Evolutionary conservation across 2,797 vertebrate genomes (phyloP).

Genomic region (Discoglossus pictus): DNA sequence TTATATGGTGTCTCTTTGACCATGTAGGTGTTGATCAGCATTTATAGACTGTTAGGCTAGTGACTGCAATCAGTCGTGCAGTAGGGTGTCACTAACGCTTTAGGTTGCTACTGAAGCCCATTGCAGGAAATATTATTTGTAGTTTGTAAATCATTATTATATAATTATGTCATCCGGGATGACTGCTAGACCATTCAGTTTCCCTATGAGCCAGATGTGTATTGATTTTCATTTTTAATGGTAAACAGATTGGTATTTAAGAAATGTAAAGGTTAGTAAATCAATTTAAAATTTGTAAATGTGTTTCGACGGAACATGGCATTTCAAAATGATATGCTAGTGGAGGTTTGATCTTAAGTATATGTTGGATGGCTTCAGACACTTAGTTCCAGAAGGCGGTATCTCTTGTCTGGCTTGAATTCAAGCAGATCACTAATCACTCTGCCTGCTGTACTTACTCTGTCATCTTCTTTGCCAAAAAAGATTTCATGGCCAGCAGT

Average conservation of each 20-base stretch:
- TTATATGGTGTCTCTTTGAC: slow-evolving; percentile 55
- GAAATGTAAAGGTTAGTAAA: slow-evolving; percentile 61
- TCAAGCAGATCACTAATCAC: slow-evolving; percentile 58
- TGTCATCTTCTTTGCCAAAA: slow-evolving; percentile 71
- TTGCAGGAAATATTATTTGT: slow-evolving; percentile 59
- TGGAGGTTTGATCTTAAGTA: slow-evolving; percentile 56
- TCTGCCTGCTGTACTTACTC: slow-evolving; percentile 61
- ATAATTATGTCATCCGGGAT: slow-evolving; percentile 56
- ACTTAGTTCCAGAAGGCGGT: slow-evolving; percentile 41
- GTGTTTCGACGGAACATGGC: slow-evolving; percentile 61
- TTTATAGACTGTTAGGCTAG: slow-evolving; percentile 55
- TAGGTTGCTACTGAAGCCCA: slow-evolving; percentile 60
- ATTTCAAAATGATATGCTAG: slow-evolving; percentile 57
- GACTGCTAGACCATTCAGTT: slow-evolving; percentile 59
- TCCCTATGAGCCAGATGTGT: slow-evolving; percentile 57
- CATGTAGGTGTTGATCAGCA: slow-evolving; percentile 59
- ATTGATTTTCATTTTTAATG: slow-evolving; percentile 64
- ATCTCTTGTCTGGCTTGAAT: slow-evolving; percentile 53
- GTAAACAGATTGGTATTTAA: slow-evolving; percentile 61
- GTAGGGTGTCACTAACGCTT: slow-evolving; percentile 52
- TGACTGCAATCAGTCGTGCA: slow-evolving; percentile 52
- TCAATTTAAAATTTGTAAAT: slow-evolving; percentile 77
- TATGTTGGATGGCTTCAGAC: slow-evolving; percentile 39
- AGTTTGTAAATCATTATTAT: slow-evolving; percentile 61
- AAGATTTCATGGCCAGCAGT: slow-evolving; percentile 67